Percentiles rank a stretch among this genome's conserved stretches.
phyloP scores from a whole-genome alignment of 1,140 invertebrate species.

The Drosophila watanabei region DNA sequence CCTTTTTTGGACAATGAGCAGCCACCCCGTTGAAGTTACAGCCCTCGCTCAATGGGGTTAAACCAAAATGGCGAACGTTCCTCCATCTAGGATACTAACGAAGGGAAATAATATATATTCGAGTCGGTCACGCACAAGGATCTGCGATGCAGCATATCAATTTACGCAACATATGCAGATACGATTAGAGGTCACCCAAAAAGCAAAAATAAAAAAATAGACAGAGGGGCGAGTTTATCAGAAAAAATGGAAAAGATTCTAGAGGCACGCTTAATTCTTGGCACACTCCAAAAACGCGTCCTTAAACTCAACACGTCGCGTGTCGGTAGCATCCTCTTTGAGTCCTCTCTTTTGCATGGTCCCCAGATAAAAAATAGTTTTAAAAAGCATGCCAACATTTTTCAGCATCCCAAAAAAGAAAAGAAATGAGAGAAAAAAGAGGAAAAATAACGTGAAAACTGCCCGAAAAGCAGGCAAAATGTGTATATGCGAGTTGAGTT shows the following conservation, averaged over 20 bases:
- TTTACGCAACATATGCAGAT: slow-evolving; percentile 82
- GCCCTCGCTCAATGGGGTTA: slow-evolving; percentile 64
- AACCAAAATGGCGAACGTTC: slow-evolving; percentile 75
- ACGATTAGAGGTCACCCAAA: slow-evolving; percentile 54
- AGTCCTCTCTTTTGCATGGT: slow-evolving; percentile 44
- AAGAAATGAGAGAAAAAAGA: slow-evolving; percentile 13
- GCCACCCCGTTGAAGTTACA: slow-evolving; percentile 63
- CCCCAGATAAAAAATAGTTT: slow-evolving; percentile 60
- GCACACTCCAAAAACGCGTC: slow-evolving; percentile 34
- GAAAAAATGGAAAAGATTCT: too few relatives aligned
- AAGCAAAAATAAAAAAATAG: slow-evolving; percentile 29
- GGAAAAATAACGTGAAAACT: slow-evolving; percentile 57
- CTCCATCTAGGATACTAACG: slow-evolving; percentile 32
- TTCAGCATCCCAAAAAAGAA: slow-evolving; percentile 49
- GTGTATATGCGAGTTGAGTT: slow-evolving; percentile 35
- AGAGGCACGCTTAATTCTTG: slow-evolving; percentile 50
- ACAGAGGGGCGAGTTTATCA: slow-evolving; percentile 33
- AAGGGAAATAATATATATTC: slow-evolving; percentile 5
- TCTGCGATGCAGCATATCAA: slow-evolving; percentile 63
- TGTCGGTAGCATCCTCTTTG: slow-evolving; percentile 68
- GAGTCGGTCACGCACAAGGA: slow-evolving; percentile 8
- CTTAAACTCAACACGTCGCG: slow-evolving; percentile 58
- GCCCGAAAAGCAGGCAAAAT: slow-evolving; percentile 67
- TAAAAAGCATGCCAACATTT: slow-evolving; percentile 53
- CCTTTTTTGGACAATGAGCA: slow-evolving; percentile 64